Base-by-base conservation (phyloP, 2,888 invertebrate species). In the Aphodius sticticus region DNA sequence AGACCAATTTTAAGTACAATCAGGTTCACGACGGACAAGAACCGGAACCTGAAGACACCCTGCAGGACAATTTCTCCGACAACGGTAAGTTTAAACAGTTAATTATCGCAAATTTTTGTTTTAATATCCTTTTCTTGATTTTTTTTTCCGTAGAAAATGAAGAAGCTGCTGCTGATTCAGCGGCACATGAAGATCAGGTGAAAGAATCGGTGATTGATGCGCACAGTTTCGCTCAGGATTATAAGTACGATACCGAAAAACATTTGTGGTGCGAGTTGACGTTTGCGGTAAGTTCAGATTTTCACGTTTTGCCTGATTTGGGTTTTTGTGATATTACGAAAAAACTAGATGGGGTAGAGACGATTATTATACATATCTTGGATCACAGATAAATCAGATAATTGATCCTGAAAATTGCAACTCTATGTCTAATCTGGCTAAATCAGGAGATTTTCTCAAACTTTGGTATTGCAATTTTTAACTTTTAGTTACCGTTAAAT, bases 231-330 rank as follows among this genome's bases (percentile, higher is more conserved):
- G 89, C 87, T 83, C 37, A 88, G 89, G 76, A 93, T 80, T 98
- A 97, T 86, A 90, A 90, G 0, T 97, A 93, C 86, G 98, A 99
- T 86, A 92, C 91, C 0, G 92, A 94, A 78, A 90, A 93, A n/a
- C 90, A 94, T 84, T 90, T 92, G 77, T 99, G 98, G 98, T 98
- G 97, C 87, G 93, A 95, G 87, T 88, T 98, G 4, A 94, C 93
- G 0, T 93, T 98, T 72, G 91, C 92, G 77, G 93, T 95, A 88
- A 92, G 92, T 79, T 77, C 53, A 53, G 9, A 53, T 53, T 53
- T 77, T 77, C 38, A 77, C 26, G 15, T 74, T 72, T 72, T 26
- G 6, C 14, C 14, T 69, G n/a, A 15, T 36, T 26, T 26, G 26
- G 26, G 26, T 26, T 26, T 26, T 26, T 26, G 26, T 26, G 26